Percentiles rank a stretch among this genome's conserved stretches.
phyloP scores from a whole-genome alignment of 2,888 invertebrate species.

The Protodeltote pygarga region DNA sequence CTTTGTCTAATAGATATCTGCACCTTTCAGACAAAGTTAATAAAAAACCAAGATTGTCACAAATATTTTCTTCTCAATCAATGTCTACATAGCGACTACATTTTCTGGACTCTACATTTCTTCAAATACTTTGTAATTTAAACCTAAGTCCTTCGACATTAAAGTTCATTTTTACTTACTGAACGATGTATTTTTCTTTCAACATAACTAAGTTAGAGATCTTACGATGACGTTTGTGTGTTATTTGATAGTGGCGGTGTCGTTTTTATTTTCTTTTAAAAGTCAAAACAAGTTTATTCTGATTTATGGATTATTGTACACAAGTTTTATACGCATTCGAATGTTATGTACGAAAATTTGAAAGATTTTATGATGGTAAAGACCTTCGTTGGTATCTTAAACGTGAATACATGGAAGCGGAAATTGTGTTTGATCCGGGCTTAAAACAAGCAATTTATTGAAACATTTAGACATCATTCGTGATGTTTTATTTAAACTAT shows the following conservation, averaged over 20 bases:
- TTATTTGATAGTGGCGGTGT: slow-evolving; percentile 21
- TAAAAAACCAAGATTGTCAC: too few relatives aligned
- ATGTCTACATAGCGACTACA: slow-evolving; percentile 30
- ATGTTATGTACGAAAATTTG: slow-evolving; percentile 6
- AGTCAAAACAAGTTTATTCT: slow-evolving; percentile 1
- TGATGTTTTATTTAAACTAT: slow-evolving; percentile 13
- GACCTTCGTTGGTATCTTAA: too few relatives aligned
- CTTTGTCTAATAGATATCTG: too few relatives aligned
- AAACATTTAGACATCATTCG: too few relatives aligned
- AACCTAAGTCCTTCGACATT: not conserved
- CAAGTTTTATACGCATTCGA: slow-evolving; percentile 1
- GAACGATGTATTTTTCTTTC: slow-evolving; percentile 7
- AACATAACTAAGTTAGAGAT: slow-evolving; percentile 19
- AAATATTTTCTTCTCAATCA: slow-evolving; percentile 37
- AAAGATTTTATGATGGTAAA: too few relatives aligned
- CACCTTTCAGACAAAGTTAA: too few relatives aligned
- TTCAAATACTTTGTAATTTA: slow-evolving; percentile 1
- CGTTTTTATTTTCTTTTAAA: slow-evolving; percentile 25
- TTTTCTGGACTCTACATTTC: slow-evolving; percentile 35
- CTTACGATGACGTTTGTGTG: slow-evolving; percentile 20
- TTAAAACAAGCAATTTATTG: too few relatives aligned
- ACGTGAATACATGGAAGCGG: too few relatives aligned
- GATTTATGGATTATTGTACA: slow-evolving; percentile 7
- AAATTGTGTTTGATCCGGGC: too few relatives aligned
- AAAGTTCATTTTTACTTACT: slow-evolving; percentile 9